These are phyloP conservation scores for Eupithecia tripunctaria DNA, from an alignment of 2,888 invertebrate species.

Conservation along the genomic window DNA sequence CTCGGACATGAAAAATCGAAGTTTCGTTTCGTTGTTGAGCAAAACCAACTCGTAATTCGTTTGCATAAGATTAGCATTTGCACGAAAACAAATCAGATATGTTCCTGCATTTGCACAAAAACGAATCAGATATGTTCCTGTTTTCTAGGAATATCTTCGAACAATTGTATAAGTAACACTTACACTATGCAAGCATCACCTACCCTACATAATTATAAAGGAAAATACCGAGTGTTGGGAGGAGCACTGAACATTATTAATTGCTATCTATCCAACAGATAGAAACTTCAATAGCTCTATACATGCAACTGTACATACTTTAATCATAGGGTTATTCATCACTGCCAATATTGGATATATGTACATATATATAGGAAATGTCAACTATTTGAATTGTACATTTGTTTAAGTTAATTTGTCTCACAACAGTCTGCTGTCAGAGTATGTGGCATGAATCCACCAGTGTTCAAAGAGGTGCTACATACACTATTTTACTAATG, in stretches of 20 bases:
- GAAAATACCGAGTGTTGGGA: background rate
- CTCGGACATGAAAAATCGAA: no score
- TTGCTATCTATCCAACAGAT: conserved; percentile 7
- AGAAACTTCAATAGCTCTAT: conserved; percentile 8
- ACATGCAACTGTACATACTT: background rate
- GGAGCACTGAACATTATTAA: conserved; percentile 9
- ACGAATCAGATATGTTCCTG: no score
- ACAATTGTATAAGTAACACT: background rate
- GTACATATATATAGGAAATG: background rate
- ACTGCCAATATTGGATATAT: conserved; percentile 14
- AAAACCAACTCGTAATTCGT: no score
- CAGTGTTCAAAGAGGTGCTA: conserved; percentile 47
- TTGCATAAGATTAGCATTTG: no score
- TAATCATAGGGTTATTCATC: background rate
- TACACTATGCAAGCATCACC: no score
- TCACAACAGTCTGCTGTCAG: background rate
- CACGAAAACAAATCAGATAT: no score
- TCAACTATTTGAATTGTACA: background rate
- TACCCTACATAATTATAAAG: no score
- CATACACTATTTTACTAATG: conserved; percentile 28
- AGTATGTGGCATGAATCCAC: conserved; percentile 19
- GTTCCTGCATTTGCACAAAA: no score
- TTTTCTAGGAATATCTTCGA: background rate
- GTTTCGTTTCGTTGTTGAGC: no score
- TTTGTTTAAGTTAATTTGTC: background rate